Evolutionary conservation across 2,888 invertebrate genomes (phyloP).

Genomic region (Heliconius ethilla): DNA sequence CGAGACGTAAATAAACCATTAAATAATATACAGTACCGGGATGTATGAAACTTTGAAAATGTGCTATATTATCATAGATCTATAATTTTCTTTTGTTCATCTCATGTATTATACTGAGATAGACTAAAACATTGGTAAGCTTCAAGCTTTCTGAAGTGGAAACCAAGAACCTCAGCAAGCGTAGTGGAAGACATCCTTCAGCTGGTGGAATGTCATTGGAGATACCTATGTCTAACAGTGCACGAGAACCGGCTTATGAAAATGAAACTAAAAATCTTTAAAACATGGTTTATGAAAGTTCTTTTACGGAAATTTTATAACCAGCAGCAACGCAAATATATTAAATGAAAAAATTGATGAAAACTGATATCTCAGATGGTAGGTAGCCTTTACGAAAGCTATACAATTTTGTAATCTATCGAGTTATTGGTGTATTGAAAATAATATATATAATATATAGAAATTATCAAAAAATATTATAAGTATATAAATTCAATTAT

Average conservation of each 20-base stretch:
- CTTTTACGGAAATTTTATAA: too few relatives aligned
- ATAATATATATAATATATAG: neutral
- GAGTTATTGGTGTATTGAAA: neutral
- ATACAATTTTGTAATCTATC: neutral
- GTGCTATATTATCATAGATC: neutral
- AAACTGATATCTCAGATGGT: neutral
- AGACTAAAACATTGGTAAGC: neutral
- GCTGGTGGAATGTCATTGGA: neutral
- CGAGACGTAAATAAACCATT: constrained; percentile 64
- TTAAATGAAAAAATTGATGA: neutral
- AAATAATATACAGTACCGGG: neutral
- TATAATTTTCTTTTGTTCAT: neutral
- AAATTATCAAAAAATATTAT: neutral
- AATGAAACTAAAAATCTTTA: neutral
- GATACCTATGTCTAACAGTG: neutral
- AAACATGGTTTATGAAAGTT: neutral
- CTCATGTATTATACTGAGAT: neutral
- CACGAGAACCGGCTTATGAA: neutral
- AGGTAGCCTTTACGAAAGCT: neutral
- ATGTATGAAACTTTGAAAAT: neutral
- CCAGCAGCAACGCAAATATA: neutral
- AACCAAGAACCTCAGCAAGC: neutral
- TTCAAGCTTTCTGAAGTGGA: neutral
- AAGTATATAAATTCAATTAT: constrained; percentile 20
- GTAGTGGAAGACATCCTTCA: neutral